Percentiles rank a stretch among this genome's conserved stretches.
phyloP scores from a whole-genome alignment of 2,888 invertebrate species.

The Coecobrya sp. region DNA sequence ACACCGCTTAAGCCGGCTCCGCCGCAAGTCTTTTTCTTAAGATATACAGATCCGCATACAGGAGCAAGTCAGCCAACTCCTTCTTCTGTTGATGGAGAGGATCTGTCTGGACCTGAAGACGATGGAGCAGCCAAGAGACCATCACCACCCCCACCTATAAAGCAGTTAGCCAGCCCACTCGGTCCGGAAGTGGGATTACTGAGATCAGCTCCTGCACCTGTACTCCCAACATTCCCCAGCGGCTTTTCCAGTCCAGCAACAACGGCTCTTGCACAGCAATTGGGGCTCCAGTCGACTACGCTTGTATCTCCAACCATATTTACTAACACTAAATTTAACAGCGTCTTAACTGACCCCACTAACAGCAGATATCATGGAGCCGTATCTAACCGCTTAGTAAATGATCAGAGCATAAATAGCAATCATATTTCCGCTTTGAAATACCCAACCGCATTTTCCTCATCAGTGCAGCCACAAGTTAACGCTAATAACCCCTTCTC shows the following conservation, averaged over 20 bases:
- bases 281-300: slow-evolving; percentile 53
- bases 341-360: slow-evolving; percentile 37
- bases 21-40: slow-evolving; percentile 79
- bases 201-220: slow-evolving; percentile 59
- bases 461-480: neutral
- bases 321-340: slow-evolving; percentile 35
- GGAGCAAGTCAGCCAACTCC: slow-evolving; percentile 54
- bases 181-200: slow-evolving; percentile 64
- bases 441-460: slow-evolving; percentile 44
- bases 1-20: slow-evolving; percentile 64
- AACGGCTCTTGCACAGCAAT: slow-evolving; percentile 37
- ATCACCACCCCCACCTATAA: slow-evolving; percentile 16
- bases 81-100: neutral
- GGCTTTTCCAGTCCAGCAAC: slow-evolving; percentile 43
- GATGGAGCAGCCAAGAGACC: neutral
- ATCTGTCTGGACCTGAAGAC: neutral
- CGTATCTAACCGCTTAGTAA: slow-evolving; percentile 1
- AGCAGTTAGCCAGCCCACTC: slow-evolving; percentile 42
- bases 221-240: slow-evolving; percentile 55
- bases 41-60: slow-evolving; percentile 63
- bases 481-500: slow-evolving; percentile 35
- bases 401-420: neutral
- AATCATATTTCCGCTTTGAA: slow-evolving; percentile 44
- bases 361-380: slow-evolving; percentile 17
- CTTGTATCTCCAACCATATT: slow-evolving; percentile 44